Percentiles rank a stretch among this genome's conserved stretches.
Conservation (phyloP, 2,888 invertebrate genomes). For the Lasioglossum lativentre region DNA sequence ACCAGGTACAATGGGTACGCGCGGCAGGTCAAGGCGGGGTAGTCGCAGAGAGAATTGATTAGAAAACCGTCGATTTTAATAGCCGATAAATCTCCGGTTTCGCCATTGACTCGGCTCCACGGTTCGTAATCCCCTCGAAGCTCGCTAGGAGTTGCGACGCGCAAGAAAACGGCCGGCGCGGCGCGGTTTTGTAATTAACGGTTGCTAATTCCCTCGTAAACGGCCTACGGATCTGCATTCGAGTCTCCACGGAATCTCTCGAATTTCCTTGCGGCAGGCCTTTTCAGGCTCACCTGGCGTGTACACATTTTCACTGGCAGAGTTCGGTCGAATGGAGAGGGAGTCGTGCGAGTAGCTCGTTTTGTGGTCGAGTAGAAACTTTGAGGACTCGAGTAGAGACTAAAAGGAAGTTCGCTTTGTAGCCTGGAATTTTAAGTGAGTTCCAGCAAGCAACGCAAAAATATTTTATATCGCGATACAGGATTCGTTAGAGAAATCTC, state of each 20-base stretch:
- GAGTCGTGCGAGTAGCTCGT: neutral
- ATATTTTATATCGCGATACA: too few relatives aligned
- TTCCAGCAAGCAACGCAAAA: neutral
- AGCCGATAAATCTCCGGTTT: conserved; percentile 61
- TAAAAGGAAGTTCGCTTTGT: neutral
- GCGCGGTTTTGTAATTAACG: conserved; percentile 66
- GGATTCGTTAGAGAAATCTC: too few relatives aligned
- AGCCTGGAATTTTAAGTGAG: neutral
- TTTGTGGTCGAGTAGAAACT: neutral
- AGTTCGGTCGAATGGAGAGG: neutral
- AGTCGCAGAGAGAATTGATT: conserved; percentile 56
- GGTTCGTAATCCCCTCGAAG: conserved; percentile 41
- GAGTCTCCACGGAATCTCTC: neutral
- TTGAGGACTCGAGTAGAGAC: neutral
- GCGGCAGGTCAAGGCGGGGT: conserved; percentile 47
- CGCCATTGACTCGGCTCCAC: conserved; percentile 51
- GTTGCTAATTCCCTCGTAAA: conserved; percentile 63
- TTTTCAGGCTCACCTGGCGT: neutral
- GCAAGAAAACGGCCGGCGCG: conserved; percentile 40
- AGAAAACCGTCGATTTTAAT: conserved; percentile 64
- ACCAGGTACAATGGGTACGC: neutral
- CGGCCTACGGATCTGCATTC: conserved; percentile 10
- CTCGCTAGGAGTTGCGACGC: conserved; percentile 39
- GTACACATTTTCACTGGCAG: neutral
- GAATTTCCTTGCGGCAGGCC: conserved; percentile 5